phyloP scores from a whole-genome alignment of 1,140 invertebrate genomes.

The Drosophila albomicans region DNA sequence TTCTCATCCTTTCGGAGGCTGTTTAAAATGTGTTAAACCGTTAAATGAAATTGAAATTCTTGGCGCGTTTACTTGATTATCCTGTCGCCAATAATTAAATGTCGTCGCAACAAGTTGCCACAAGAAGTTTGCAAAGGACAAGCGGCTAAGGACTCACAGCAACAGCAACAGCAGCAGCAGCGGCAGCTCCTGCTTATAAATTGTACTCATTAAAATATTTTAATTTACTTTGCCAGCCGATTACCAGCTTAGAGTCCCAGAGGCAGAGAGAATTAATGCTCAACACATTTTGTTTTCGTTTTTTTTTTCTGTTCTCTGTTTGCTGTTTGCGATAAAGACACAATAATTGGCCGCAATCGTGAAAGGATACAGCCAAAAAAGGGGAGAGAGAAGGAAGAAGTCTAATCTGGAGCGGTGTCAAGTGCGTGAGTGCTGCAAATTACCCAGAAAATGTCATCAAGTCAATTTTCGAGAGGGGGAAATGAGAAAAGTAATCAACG shows the following conservation, averaged over 20 bases:
- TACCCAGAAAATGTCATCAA: constrained; percentile 80
- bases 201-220: constrained; percentile 84
- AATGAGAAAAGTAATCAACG: constrained; percentile 82
- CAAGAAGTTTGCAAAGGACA: constrained; percentile 17
- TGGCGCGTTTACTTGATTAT: constrained; percentile 83
- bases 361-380: neutral
- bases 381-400: neutral
- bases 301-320: neutral
- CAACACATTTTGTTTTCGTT: constrained; percentile 49
- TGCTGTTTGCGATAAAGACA: constrained; percentile 17
- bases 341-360: constrained; percentile 56
- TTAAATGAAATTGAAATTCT: constrained; percentile 84
- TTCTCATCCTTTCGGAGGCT: neutral
- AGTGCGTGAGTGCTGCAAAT: constrained; percentile 57
- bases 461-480: constrained; percentile 65
- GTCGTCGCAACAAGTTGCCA: constrained; percentile 82
- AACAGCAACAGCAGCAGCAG: too few species aligned
- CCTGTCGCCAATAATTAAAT: constrained; percentile 84
- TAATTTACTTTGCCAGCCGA: constrained; percentile 74
- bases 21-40: constrained; percentile 75
- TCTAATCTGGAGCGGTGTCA: constrained; percentile 1
- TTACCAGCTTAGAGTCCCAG: constrained; percentile 8
- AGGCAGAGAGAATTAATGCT: constrained; percentile 60
- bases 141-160: constrained; percentile 8
- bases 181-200: constrained; percentile 65